These are phyloP conservation scores for Sarcophaga peregrina DNA, from an alignment of 1,140 invertebrate species.

Conservation along the genomic window DNA sequence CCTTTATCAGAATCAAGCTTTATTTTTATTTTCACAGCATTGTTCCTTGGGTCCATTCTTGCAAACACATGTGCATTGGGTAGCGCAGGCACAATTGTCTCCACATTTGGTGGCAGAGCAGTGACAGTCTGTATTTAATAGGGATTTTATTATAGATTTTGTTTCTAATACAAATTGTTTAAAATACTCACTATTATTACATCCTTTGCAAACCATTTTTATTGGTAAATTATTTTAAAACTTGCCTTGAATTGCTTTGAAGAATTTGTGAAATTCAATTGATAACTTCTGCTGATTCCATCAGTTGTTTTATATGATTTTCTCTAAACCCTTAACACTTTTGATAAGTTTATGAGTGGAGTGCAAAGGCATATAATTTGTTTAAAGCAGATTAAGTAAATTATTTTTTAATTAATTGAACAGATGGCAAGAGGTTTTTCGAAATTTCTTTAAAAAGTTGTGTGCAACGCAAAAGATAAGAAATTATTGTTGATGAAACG, in stretches of 20 bases:
- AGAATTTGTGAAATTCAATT: neutral
- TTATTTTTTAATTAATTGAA: no score
- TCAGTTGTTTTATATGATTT: neutral
- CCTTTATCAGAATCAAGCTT: slow-evolving; percentile 48
- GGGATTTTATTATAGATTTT: neutral
- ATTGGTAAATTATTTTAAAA: neutral
- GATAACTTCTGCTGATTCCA: neutral
- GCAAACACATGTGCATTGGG: slow-evolving; percentile 55
- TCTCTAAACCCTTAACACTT: neutral
- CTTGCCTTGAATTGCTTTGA: neutral
- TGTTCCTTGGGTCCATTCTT: slow-evolving; percentile 56
- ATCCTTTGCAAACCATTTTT: slow-evolving; percentile 22
- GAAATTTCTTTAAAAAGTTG: no score
- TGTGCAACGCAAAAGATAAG: no score
- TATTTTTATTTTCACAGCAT: slow-evolving; percentile 53
- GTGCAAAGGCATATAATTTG: neutral
- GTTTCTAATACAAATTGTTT: neutral
- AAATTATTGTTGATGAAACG: no score
- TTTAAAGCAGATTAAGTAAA: no score
- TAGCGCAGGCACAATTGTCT: slow-evolving; percentile 53
- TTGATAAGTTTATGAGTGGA: neutral
- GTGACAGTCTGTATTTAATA: slow-evolving; percentile 50
- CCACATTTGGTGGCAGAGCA: slow-evolving; percentile 53
- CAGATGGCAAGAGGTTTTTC: no score
- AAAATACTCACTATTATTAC: slow-evolving; percentile 9